Percentiles rank a stretch among this genome's conserved stretches.
These are phyloP conservation scores for Masticophis lateralis DNA, from an alignment of 2,797 vertebrate genomes.

Conservation along the genomic window DNA sequence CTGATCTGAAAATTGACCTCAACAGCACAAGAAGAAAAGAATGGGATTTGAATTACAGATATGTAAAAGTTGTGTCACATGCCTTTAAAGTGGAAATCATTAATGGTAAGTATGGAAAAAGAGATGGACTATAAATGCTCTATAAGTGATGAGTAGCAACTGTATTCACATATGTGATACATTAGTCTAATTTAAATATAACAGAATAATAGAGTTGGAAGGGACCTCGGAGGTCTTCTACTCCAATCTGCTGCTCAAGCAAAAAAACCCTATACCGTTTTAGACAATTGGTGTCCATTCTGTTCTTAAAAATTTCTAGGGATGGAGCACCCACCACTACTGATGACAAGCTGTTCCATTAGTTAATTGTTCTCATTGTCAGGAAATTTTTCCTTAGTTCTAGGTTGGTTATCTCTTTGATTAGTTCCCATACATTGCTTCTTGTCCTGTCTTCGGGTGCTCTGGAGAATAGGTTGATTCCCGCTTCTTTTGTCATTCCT, in stretches of 20 bases:
- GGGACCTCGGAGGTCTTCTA: not conserved
- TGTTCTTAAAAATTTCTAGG: not conserved
- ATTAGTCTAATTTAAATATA: not conserved
- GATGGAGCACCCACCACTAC: not conserved
- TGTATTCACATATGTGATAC: not conserved
- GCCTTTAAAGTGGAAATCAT: not conserved
- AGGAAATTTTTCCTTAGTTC: too few relatives aligned
- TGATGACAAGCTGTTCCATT: not conserved
- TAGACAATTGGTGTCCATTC: not conserved
- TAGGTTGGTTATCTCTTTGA: not conserved
- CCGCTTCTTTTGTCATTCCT: not conserved
- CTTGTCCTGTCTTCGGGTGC: not conserved
- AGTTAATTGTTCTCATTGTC: not conserved
- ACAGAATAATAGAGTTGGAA: not conserved
- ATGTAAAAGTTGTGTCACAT: not conserved
- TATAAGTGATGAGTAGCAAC: not conserved
- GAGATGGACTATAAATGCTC: not conserved
- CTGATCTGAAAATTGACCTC: not conserved
- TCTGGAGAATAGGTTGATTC: not conserved
- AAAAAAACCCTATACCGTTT: not conserved
- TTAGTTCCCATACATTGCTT: not conserved
- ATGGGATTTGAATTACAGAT: not conserved
- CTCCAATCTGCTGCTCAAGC: not conserved
- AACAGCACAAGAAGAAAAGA: not conserved
- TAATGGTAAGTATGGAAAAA: not conserved